Evolutionary conservation across 2,888 invertebrate genomes (phyloP), one percentile per base, ranked within the genome.

Genomic region (Nemotelus pantherinus): DNA sequence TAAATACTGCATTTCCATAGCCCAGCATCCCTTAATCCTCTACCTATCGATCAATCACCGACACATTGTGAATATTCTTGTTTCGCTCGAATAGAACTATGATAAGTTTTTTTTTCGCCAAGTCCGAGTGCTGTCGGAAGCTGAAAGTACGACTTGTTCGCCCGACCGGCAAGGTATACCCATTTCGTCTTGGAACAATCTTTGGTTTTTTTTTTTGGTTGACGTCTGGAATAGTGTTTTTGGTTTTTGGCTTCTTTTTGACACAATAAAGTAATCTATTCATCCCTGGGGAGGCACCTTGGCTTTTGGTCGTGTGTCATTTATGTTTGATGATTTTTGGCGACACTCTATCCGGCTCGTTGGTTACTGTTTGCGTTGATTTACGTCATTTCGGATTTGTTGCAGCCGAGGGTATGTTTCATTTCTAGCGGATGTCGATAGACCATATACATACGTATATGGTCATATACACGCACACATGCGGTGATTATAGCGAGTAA

Each of bases 231-330:
- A 64, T 45, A 25, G 64, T 77, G 47, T 58, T 45, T 68, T 43
- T 41, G 57, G 10, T 53, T 63, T 53, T 70, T 71, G n/a, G 67
- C 47, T 74, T 57, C 72, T 65, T 77, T 77, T 77, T 77, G 77
- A 77, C 77, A 77, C 74, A 74, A 74, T 74, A 70, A 78, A 64
- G 65, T 78, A 76, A 86, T 86, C 85, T 83, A 86, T 85, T 82
- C 82, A 83, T 78, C 85, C 83, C 84, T 81, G 74, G 85, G 82
- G 85, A 85, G 80, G 80, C 82, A 80, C 84, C 83, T 77, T 77
- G 60, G 81, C 82, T 81, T 25, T 81, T 80, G 79, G 79, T 79
- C 77, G 77, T 77, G 76, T 78, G 79, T 80, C 74, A 79, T 77
- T 80, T 78, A 78, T 81, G 78, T 80, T 81, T 77, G 72, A 78